Percentiles rank a stretch among this genome's conserved stretches.
Evolutionary conservation across 2,113 vertebrate species (phyloP).

Genomic region (Nycticryphes semicollaris): DNA sequence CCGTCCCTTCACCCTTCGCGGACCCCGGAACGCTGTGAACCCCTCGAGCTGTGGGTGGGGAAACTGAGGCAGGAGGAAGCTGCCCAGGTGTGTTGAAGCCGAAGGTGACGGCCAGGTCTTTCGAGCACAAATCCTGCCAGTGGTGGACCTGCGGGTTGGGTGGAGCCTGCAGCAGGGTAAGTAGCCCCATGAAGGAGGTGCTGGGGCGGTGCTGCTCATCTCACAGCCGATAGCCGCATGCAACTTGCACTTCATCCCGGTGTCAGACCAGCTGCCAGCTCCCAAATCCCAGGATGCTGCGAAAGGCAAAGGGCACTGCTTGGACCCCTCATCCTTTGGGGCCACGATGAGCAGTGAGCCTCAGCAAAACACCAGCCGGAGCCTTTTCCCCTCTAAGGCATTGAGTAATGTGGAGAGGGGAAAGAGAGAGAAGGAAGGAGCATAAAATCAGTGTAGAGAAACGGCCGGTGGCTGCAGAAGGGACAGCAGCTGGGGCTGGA

Average conservation of each 20-base stretch:
- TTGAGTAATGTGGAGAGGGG: not conserved
- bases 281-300: not conserved
- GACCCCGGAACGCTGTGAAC: not conserved
- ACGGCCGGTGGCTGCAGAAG: not conserved
- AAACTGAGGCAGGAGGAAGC: conserved; percentile 18
- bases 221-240: fast-evolving
- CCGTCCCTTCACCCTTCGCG: fast-evolving
- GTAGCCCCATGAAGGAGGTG: not conserved
- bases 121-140: fast-evolving
- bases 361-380: not conserved
- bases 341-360: fast-evolving
- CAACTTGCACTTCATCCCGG: fast-evolving
- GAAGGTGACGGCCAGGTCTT: fast-evolving
- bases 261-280: fast-evolving
- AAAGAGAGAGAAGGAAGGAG: not conserved
- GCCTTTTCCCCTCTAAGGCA: fast-evolving
- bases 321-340: not conserved
- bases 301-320: not conserved
- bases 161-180: not conserved
- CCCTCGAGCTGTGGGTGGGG: not conserved
- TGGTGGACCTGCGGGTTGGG: fast-evolving
- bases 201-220: fast-evolving
- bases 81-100: not conserved
- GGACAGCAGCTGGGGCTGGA: not conserved
- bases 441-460: not conserved